A percentile compares a stretch with the other conserved stretches of the same genome.
phyloP scores from a whole-genome alignment of 2,113 vertebrate genomes.

The Protobothrops mucrosquamatus region DNA sequence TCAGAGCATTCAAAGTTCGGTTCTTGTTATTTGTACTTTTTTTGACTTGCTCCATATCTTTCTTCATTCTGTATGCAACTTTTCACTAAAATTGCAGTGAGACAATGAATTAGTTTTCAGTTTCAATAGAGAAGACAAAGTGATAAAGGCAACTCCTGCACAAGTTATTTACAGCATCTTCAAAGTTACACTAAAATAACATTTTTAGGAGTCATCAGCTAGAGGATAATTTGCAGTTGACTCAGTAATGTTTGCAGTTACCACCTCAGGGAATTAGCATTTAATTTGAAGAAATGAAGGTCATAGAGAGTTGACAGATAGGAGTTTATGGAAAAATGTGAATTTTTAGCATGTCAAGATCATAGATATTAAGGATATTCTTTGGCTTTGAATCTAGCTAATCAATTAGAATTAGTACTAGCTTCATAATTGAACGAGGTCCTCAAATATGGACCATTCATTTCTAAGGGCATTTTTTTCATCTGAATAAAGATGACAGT shows the following conservation, averaged over 20 bases:
- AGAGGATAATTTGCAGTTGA: background rate
- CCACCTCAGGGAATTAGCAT: background rate
- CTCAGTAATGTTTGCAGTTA: background rate
- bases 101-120: background rate
- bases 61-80: background rate
- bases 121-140: background rate
- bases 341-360: background rate
- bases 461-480: background rate
- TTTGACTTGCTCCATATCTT: background rate
- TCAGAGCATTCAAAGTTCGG: rapidly evolving
- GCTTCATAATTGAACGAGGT: background rate
- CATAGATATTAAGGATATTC: background rate
- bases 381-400: background rate
- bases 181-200: background rate
- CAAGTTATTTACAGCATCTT: background rate
- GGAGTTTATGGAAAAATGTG: background rate
- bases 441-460: background rate
- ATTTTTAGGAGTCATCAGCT: background rate
- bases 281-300: background rate
- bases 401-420: background rate
- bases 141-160: background rate
- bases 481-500: background rate
- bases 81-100: background rate
- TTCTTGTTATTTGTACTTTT: background rate
- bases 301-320: background rate